Evolutionary conservation across 2,797 vertebrate species (phyloP), one percentile per base, ranked within the genome.

Genomic region (Poeciliopsis gracilis): DNA sequence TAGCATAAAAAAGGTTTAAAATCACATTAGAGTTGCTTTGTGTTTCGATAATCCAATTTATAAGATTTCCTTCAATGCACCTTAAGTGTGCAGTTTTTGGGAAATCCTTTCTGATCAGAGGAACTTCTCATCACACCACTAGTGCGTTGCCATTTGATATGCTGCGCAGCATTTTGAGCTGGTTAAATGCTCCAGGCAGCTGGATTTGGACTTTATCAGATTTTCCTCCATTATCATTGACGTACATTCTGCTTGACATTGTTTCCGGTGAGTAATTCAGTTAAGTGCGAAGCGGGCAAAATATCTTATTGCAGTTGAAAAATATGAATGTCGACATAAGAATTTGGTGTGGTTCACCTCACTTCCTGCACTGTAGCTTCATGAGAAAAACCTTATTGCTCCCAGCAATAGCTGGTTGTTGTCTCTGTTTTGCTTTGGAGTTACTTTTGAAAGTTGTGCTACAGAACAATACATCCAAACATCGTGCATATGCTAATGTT

Each of bases 101-200:
- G 28, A 61, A 30, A 61, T 30, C 13, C n/a, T 16, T 11, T 16
- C n/a, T 59, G 57, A 30, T 59, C 28, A 30, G 12, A 59, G 57
- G 28, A 30, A 59, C 57, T 59, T 30, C 11, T 30, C 57, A 30
- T 30, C 57, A 59, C 57, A 59, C 12, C 28, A 13, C n/a, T 5
- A 59, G n/a, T 30, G 12, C 12, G 4, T 8, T 57, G 25, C 1
- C 55, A n/a, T 55, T 11, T 55, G 51, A 55, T n/a, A n/a, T 55
- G 51, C 51, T 55, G 9, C 8, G 9, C 2, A 0, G 25, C 8
- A 55, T 11, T n/a, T 55, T 55, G 51, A 55, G 25, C n/a, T 59
- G 55, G 55, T 30, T 59, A 59, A 59, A 59, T 13, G 55, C 55
- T 59, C 55, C n/a, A 59, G 55, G n/a, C n/a, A 59, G 55, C 55